Evolutionary conservation across 2,113 vertebrate genomes (phyloP).

Genomic region (Accipiter cooperii): DNA sequence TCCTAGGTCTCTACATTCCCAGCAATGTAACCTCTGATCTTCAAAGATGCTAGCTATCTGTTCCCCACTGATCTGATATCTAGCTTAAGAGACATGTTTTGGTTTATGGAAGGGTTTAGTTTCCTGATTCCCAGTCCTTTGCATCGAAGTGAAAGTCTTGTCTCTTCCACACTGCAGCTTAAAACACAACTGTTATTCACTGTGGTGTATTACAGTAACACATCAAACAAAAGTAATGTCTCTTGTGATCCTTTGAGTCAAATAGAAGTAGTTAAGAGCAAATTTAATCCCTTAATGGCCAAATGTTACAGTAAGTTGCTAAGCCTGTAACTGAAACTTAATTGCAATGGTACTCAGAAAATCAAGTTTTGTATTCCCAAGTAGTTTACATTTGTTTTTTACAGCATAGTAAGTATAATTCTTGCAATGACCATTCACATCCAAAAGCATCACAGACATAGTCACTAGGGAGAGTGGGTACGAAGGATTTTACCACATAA

Average conservation of each 20-base stretch:
- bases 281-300: not conserved
- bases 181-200: not conserved
- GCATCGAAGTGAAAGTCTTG: not conserved
- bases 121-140: not conserved
- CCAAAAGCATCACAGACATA: not conserved
- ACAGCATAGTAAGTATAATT: not conserved
- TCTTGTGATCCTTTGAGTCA: constrained; percentile 46
- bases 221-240: not conserved
- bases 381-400: not conserved
- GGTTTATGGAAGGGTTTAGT: not conserved
- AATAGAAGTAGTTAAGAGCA: constrained; percentile 18
- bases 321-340: not conserved
- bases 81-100: not conserved
- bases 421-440: not conserved
- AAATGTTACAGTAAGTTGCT: not conserved
- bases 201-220: not conserved
- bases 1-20: not conserved
- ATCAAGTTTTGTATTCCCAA: not conserved
- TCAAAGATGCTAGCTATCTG: not conserved
- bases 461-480: not conserved
- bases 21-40: not conserved
- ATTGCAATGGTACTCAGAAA: not conserved
- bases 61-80: not conserved
- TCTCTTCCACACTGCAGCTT: not conserved
- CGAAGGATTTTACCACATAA: not conserved